Percentiles rank a stretch among this genome's conserved stretches.
These are phyloP conservation scores for Zoanthus solanderi DNA, from an alignment of 92 coral and sea anemone genomes.

Conservation along the genomic window DNA sequence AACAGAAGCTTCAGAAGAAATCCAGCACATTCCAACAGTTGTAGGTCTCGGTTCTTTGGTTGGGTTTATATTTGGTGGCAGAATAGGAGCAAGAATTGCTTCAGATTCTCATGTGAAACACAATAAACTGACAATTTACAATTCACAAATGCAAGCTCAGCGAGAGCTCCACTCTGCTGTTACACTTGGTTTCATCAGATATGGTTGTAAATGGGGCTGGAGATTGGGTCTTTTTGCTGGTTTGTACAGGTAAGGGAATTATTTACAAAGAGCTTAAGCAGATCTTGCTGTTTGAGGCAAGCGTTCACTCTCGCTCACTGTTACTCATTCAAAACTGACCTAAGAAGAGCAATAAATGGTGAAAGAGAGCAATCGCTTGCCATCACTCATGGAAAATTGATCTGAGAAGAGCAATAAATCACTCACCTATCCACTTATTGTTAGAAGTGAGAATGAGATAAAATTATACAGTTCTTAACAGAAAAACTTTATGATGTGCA, in stretches of 20 bases:
- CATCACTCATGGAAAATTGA: too few species aligned
- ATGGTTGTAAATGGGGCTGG: conserved; percentile 99
- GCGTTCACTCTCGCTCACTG: too few species aligned
- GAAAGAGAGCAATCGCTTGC: too few species aligned
- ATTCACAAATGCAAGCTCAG: conserved; percentile 90
- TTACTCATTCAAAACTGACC: too few species aligned
- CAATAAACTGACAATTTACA: conserved; percentile 86
- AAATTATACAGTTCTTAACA: too few species aligned
- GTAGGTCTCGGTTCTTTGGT: conserved; percentile 79
- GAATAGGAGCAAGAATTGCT: conserved; percentile 86
- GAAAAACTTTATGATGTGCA: too few species aligned
- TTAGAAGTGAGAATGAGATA: too few species aligned
- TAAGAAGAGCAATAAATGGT: too few species aligned
- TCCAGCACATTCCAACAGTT: conserved; percentile 85
- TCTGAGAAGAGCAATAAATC: too few species aligned
- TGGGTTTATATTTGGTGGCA: conserved; percentile 95
- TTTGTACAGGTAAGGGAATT: conserved; percentile 73
- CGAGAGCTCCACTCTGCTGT: conserved; percentile 87
- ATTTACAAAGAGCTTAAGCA: too few species aligned
- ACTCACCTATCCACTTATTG: too few species aligned
- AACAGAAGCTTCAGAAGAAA: conserved; percentile 66
- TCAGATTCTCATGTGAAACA: conserved; percentile 76
- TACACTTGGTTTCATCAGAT: conserved; percentile 82
- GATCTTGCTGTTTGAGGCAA: too few species aligned
- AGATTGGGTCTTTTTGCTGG: conserved; percentile 95